A percentile compares a stretch with the other conserved stretches of the same genome.
These are phyloP conservation scores for Mesopsocus fuscifrons DNA, from an alignment of 2,888 invertebrate species.

Conservation along the genomic window DNA sequence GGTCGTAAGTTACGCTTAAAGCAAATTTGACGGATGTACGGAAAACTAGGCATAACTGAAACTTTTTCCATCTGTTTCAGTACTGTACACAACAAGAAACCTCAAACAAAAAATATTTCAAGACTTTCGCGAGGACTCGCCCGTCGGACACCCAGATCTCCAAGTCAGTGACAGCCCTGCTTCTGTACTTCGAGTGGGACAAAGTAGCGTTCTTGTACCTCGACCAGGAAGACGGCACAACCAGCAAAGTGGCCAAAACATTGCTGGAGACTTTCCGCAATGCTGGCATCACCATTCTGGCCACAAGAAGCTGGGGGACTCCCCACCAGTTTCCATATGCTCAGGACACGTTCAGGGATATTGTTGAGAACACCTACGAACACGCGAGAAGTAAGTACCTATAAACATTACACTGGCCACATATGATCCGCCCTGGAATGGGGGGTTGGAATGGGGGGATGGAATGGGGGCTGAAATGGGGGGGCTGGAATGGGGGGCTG, in stretches of 20 bases:
- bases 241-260: slow-evolving; percentile 57
- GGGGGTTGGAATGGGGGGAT: too few relatives aligned
- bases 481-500: too few relatives aligned
- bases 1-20: too few relatives aligned
- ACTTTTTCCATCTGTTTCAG: too few relatives aligned
- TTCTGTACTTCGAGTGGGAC: slow-evolving; percentile 75
- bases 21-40: too few relatives aligned
- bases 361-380: slow-evolving; percentile 61
- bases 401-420: too few relatives aligned
- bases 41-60: too few relatives aligned
- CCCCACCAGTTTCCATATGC: slow-evolving; percentile 58
- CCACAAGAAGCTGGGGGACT: slow-evolving; percentile 40
- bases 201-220: slow-evolving; percentile 72
- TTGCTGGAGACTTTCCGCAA: slow-evolving; percentile 50
- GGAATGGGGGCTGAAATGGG: too few relatives aligned
- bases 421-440: too few relatives aligned
- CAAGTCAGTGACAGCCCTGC: slow-evolving; percentile 71
- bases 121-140: slow-evolving; percentile 79
- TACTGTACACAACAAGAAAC: slow-evolving; percentile 80
- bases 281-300: slow-evolving; percentile 50
- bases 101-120: slow-evolving; percentile 70
- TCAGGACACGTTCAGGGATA: slow-evolving; percentile 66
- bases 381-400: slow-evolving; percentile 68
- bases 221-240: slow-evolving; percentile 49
- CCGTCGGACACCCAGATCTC: slow-evolving; percentile 90